These are phyloP conservation scores for Miniopterus natalensis DNA, from an alignment of 2,113 vertebrate species.

Conservation along the genomic window DNA sequence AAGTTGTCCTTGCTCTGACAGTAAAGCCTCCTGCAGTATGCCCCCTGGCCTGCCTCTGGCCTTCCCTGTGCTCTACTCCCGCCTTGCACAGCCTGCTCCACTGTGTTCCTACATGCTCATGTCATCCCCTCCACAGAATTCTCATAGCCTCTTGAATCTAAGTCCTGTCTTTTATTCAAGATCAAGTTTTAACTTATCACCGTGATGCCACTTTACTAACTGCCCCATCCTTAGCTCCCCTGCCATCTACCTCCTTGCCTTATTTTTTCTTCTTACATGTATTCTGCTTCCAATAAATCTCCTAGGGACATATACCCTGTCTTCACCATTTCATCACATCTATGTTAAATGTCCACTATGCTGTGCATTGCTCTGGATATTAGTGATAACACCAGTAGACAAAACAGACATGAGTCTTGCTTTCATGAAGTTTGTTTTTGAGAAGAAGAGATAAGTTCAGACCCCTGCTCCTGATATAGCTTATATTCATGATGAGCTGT, in stretches of 20 bases:
- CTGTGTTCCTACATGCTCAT: not conserved
- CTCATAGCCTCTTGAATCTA: not conserved
- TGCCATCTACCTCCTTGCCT: not conserved
- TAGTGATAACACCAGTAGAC: not conserved
- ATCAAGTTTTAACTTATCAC: not conserved
- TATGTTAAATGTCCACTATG: not conserved
- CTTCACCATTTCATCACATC: not conserved
- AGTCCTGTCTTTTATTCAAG: not conserved
- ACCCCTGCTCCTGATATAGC: not conserved
- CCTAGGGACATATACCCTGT: not conserved
- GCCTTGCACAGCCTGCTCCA: not conserved
- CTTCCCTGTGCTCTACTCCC: fast-evolving
- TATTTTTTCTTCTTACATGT: not conserved
- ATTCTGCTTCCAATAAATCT: not conserved
- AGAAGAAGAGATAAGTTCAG: not conserved
- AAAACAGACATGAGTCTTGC: not conserved
- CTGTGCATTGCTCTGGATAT: not conserved
- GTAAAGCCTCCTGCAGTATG: not conserved
- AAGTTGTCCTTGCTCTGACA: not conserved
- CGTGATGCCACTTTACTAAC: not conserved
- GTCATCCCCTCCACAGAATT: not conserved
- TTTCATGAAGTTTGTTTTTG: not conserved
- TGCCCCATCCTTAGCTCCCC: not conserved
- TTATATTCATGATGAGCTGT: not conserved
- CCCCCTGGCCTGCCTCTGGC: not conserved